phyloP scores from a whole-genome alignment of 2,888 invertebrate species.

The Allolobophora icterica region DNA sequence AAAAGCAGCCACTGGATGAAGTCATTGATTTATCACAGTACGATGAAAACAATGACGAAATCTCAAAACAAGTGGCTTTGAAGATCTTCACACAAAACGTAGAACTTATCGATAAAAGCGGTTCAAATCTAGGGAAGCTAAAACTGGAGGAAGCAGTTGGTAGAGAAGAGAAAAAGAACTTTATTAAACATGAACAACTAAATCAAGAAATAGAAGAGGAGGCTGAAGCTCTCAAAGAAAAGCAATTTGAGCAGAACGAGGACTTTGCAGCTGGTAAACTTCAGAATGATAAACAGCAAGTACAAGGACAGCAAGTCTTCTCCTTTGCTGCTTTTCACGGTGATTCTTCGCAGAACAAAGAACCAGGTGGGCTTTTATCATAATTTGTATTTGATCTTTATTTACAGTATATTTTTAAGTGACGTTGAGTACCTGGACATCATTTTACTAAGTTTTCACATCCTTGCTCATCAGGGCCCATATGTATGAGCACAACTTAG shows the following conservation, averaged over 20 bases:
- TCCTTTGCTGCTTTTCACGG: background rate
- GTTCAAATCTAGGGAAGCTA: background rate
- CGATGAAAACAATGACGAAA: background rate
- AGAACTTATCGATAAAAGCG: background rate
- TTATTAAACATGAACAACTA: background rate
- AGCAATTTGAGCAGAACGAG: background rate
- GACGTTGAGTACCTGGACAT: background rate
- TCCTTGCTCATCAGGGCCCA: background rate
- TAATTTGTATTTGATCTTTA: background rate
- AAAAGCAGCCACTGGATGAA: background rate
- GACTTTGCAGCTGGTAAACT: background rate
- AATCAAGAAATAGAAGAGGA: constrained; percentile 9
- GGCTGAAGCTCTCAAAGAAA: background rate
- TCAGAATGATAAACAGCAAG: background rate
- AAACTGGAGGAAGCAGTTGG: constrained; percentile 25
- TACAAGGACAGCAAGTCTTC: background rate
- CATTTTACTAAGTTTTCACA: background rate
- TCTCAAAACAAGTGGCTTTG: background rate
- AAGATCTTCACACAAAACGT: background rate
- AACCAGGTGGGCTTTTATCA: background rate
- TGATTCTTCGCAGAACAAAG: background rate
- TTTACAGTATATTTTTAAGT: background rate
- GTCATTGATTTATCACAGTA: constrained; percentile 18
- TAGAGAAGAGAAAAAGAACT: constrained; percentile 21
- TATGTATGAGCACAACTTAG: too few relatives aligned